Evolutionary conservation across 2,888 invertebrate genomes (phyloP), one percentile per base, ranked within the genome.

Genomic region (Euproctis similis): DNA sequence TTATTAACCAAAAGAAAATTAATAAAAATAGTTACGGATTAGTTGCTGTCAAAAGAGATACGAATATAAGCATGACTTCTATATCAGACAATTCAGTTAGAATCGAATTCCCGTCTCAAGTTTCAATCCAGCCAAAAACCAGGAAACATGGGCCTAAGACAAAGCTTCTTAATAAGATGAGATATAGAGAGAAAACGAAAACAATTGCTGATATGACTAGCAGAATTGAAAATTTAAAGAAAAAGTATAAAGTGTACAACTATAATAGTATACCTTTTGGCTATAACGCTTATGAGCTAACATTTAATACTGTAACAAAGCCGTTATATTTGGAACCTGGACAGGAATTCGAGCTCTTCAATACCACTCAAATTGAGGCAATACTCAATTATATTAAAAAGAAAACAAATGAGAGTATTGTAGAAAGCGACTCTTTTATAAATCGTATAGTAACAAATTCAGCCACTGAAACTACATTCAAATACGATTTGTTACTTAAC

Each of bases 381-480:
- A 30, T 75, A 21, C 49, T 78, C 1, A 58, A 66, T 31, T 52
- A 62, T 32, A 63, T 73, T 8, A 76, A 75, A 52, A 33, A 46
- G 8, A 66, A 55, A 40, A 61, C 66, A 2, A 38, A 64, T 12
- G 35, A 61, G 31, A 59, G 53, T 36, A 42, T 66, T 7, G 28
- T 48, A 5, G 52, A 53, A 29, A 58, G 65, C 25, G 56, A 31
- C 12, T 60, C 63, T n/a, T 32, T 44, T 4, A 16, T 66, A 1
- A 40, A 49, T 2, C 54, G 56, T 12, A 34, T 70, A 3, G 54
- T 68, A 24, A 46, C 53, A 4, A 69, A 49, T 23, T 36, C 62
- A 14, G 65, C 56, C 0, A 67, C 63, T 8, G 64, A 67, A 47
- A 41, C 59, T 2, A 56, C 56, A 8, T 66, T 51, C 6, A 5